Base-by-base conservation (phyloP, 2,888 invertebrate species). In the Trissoscelio sp. region DNA sequence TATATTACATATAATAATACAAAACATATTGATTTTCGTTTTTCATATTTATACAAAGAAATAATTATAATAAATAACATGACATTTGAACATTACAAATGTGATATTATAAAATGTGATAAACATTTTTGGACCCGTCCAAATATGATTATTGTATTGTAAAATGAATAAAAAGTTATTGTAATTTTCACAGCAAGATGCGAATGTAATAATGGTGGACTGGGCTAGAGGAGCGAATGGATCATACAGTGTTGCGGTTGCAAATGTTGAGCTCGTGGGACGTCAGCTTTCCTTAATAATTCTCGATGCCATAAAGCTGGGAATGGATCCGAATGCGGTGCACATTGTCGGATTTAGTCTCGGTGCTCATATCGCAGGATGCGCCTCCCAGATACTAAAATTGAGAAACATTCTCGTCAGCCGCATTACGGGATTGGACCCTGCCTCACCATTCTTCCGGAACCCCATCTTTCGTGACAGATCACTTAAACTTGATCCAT, bases 361-460 rank as follows among this genome's bases (percentile, higher is more conserved):
- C 0, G 94, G 94, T 0, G 94, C 94, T 3, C 94, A 94, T 84
- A 93, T 94, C 0, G 93, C 93, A 4, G 94, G 93, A 0, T 93
- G 93, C 75, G 93, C 94, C 7, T 93, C 94, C 0, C 93, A 94
- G 86, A 87, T 92, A 14, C 86, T 94, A 1, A 93, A 93, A 82
- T 87, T 85, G 7, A 89, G 88, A 5, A 89, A 90, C 42, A 86
- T 92, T 20, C 88, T 93, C 24, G 83, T 94, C 12, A 94, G 93
- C n/a, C 90, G 94, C 77, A 94, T 94, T 83, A 93, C 94, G 70
- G 94, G 94, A 90, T 88, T 94, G 46, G 93, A 94, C 87, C 94
- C 93, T 0, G 94, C 94, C 0, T 93, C 93, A 0, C 93, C 93
- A 0, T 91, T 94, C 58, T 94, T 95, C 87, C 92, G 94, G 83